phyloP scores from a whole-genome alignment of 2,113 vertebrate genomes.

The Poeciliopsis turrubarensis region DNA sequence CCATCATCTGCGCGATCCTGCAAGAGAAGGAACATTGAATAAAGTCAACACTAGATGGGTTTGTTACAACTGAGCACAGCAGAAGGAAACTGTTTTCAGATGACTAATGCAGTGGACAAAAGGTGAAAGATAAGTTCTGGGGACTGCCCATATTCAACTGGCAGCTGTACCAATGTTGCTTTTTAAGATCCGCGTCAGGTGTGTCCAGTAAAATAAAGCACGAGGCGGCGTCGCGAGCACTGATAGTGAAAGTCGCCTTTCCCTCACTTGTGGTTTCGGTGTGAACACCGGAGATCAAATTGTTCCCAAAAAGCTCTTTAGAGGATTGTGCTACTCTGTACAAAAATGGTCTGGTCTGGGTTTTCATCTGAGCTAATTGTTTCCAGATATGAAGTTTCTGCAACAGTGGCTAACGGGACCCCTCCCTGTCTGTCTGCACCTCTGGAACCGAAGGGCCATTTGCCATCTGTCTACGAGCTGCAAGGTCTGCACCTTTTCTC shows the following conservation, averaged over 20 bases:
- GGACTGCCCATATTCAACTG: conserved; percentile 16
- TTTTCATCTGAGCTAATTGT: conserved; percentile 68
- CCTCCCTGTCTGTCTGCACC: conserved; percentile 73
- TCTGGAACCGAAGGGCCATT: conserved; percentile 65
- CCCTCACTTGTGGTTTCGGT: conserved; percentile 1
- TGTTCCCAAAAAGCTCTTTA: conserved; percentile 30
- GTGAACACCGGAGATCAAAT: conserved; percentile 30
- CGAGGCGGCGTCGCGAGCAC: conserved; percentile 5
- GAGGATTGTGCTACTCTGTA: conserved; percentile 30
- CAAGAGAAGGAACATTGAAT: conserved; percentile 29
- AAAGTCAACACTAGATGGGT: conserved; percentile 47
- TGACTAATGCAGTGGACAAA: conserved; percentile 47
- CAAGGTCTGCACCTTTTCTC: conserved; percentile 60
- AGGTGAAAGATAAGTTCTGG: conserved; percentile 33
- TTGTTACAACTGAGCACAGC: conserved; percentile 41
- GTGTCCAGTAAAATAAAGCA: conserved; percentile 12
- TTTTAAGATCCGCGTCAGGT: conserved; percentile 19
- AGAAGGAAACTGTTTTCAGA: conserved; percentile 41
- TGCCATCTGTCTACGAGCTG: conserved; percentile 53
- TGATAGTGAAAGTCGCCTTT: not conserved
- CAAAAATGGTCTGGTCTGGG: conserved; percentile 33
- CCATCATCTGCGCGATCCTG: conserved; percentile 35
- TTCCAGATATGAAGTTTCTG: conserved; percentile 74
- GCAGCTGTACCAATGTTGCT: conserved; percentile 57
- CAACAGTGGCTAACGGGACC: conserved; percentile 60